phyloP scores from a whole-genome alignment of 1,140 invertebrate genomes.

The Drosophila navojoa region DNA sequence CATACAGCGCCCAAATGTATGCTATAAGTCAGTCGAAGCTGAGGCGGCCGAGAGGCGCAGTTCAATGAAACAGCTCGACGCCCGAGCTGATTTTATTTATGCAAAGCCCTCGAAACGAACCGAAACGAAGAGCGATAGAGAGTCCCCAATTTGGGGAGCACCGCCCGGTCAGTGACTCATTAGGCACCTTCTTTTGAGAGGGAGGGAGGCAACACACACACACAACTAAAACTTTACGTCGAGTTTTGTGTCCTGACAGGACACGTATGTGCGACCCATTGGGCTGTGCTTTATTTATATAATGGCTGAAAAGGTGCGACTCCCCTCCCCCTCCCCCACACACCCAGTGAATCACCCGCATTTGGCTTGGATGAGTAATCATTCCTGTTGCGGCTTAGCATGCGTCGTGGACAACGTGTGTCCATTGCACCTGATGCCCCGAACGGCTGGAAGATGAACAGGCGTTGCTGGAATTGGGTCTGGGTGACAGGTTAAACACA shows the following conservation, averaged over 20 bases:
- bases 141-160: conserved; percentile 11
- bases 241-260: conserved; percentile 5
- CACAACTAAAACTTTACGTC: conserved; percentile 17
- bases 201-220: conserved; percentile 22
- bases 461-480: neutral
- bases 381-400: conserved; percentile 34
- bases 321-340: neutral
- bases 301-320: conserved; percentile 4
- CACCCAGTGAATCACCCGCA: conserved; percentile 48
- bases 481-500: conserved; percentile 37
- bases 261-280: conserved; percentile 8
- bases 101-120: conserved; percentile 4
- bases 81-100: conserved; percentile 49
- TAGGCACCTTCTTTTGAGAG: conserved; percentile 37
- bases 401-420: conserved; percentile 20
- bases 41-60: conserved; percentile 20
- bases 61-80: conserved; percentile 46
- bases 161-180: conserved; percentile 66
- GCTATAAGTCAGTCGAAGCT: conserved; percentile 60
- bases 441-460: neutral
- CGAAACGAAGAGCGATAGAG: neutral
- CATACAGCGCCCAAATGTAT: conserved; percentile 60
- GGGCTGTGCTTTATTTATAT: conserved; percentile 27
- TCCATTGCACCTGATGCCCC: conserved; percentile 55
- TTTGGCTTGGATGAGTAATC: conserved; percentile 53